Conservation (phyloP, 2,888 invertebrate species). For the Biston betularia region DNA sequence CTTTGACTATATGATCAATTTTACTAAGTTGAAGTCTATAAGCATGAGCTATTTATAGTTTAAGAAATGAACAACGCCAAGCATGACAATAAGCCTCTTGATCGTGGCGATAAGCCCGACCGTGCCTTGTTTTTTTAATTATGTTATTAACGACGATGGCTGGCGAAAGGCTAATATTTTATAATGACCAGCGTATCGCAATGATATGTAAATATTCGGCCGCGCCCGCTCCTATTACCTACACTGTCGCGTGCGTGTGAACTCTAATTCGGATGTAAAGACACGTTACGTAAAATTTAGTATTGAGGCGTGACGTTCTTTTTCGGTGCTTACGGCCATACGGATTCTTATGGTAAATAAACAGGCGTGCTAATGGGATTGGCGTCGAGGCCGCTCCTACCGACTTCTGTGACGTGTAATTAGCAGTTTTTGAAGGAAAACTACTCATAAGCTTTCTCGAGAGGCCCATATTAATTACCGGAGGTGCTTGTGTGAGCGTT, state of each 20-base stretch:
- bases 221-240: constrained; percentile 75
- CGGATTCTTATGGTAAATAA: constrained; percentile 68
- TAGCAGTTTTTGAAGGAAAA: constrained; percentile 82
- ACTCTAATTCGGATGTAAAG: constrained; percentile 82
- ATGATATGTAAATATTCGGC: constrained; percentile 85
- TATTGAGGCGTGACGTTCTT: constrained; percentile 72
- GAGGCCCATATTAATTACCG: constrained; percentile 83
- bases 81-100: constrained; percentile 61
- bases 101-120: constrained; percentile 78
- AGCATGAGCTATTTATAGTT: constrained; percentile 28
- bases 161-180: constrained; percentile 83
- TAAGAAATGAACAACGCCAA: constrained; percentile 38
- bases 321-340: constrained; percentile 54
- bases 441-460: constrained; percentile 85
- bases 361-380: constrained; percentile 61
- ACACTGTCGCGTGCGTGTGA: constrained; percentile 74
- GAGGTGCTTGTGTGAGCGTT: constrained; percentile 77
- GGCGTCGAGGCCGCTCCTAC: constrained; percentile 55
- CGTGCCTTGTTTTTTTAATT: constrained; percentile 85
- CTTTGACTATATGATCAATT: no score
- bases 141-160: constrained; percentile 83
- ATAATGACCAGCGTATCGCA: constrained; percentile 82
- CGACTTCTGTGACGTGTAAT: constrained; percentile 75
- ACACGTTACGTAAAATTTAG: constrained; percentile 77
- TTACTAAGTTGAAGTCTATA: no score